Base-by-base conservation (phyloP, 2,888 invertebrate genomes). In the Oithona nana region DNA sequence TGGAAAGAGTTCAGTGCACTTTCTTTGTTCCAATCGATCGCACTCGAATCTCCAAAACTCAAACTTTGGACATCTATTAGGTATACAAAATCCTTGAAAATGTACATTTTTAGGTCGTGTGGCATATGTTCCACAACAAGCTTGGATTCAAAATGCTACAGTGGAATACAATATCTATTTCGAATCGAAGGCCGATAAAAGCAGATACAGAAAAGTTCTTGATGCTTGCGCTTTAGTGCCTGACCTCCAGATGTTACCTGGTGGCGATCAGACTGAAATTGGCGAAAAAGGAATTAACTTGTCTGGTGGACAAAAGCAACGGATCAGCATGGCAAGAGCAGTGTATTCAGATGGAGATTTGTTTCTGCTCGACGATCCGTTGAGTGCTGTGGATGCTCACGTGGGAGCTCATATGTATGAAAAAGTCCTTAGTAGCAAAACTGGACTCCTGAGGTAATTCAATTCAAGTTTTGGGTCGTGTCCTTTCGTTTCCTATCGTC, bases 371-470 rank as follows among this genome's bases (percentile, higher is more conserved):
- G 97, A 98, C 71, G 97, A 98, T 78, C 95, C 97, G 1, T 71
- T 81, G 57, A 90, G 90, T 71, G 95, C 95, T 3, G 95, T 97
- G 1, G 97, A 97, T 74, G 83, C 90, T 29, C 95, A 97, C 72
- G 95, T 97, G 59, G 95, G 95, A 16, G 93, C 92, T 75, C 94
- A 95, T 72, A 90, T 97, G 69, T 98, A 97, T 71, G 88, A 95
- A 67, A 81, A 90, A 73, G 89, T 90, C 28, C 82, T 97, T 65
- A 89, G 93, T 30, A 84, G 87, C 0, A 68, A 71, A 31, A 0
- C 68, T 77, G 67, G 88, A n/a, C n/a, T n/a, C n/a, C n/a, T n/a
- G n/a, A n/a, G n/a, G n/a, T n/a, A n/a, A n/a, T n/a, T n/a, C n/a
- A n/a, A n/a, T n/a, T n/a, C n/a, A n/a, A n/a, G n/a, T n/a, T n/a